Evolutionary conservation across 2,113 vertebrate species (phyloP).

Genomic region (Rhinolophus ferrumequinum): DNA sequence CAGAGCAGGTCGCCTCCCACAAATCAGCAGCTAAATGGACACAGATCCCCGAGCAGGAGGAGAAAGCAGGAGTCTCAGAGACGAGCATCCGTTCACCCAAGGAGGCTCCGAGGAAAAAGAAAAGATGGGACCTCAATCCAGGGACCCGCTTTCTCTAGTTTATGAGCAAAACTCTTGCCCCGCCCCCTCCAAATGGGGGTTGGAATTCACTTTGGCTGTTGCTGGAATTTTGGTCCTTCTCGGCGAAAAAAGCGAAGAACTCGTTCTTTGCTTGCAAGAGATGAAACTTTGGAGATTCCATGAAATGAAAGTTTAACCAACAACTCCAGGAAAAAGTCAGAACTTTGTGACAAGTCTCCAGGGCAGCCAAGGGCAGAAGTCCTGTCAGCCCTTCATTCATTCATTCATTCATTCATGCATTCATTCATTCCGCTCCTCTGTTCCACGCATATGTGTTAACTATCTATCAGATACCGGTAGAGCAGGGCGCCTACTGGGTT

Average conservation of each 20-base stretch:
- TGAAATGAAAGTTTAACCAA: background rate
- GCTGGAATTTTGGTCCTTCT: background rate
- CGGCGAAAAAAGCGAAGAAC: background rate
- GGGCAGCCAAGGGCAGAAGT: background rate
- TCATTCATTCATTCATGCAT: background rate
- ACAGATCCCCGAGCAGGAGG: background rate
- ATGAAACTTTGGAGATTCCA: background rate
- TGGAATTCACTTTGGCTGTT: background rate
- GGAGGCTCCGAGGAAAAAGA: constrained; percentile 55
- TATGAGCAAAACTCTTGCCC: background rate
- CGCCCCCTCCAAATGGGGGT: background rate
- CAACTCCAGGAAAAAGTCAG: background rate
- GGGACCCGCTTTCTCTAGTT: background rate
- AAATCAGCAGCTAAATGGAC: background rate
- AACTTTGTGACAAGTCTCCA: background rate
- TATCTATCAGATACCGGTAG: background rate
- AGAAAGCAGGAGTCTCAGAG: constrained; percentile 33
- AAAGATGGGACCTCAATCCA: constrained; percentile 54
- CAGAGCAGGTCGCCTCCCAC: constrained; percentile 55
- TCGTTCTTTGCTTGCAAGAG: background rate
- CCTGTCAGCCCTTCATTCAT: background rate
- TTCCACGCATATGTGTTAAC: background rate
- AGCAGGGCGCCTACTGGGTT: background rate
- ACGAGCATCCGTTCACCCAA: constrained; percentile 70
- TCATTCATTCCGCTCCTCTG: background rate